Conservation (phyloP, 2,888 invertebrate species). For the Cecidostiba fungosa region DNA sequence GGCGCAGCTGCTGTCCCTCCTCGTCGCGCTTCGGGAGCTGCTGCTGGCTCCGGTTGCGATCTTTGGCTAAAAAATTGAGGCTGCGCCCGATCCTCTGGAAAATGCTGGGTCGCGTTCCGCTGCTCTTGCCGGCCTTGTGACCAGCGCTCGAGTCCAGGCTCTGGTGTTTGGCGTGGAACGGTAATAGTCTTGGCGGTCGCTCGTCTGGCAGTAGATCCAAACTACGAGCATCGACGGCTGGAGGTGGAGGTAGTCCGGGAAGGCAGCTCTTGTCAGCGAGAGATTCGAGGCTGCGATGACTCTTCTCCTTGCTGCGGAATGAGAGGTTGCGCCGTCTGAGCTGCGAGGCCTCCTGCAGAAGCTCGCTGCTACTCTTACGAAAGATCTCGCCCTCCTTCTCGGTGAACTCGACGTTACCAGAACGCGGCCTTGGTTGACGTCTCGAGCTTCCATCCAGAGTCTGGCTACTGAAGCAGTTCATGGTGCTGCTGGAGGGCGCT, state of each 20-base stretch:
- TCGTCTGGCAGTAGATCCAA: conserved; percentile 70
- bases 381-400: conserved; percentile 75
- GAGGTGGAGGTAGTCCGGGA: conserved; percentile 25
- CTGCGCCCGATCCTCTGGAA: conserved; percentile 74
- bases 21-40: conserved; percentile 66
- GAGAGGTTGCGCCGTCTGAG: conserved; percentile 69
- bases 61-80: conserved; percentile 74
- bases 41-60: conserved; percentile 66
- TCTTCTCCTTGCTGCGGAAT: conserved; percentile 69
- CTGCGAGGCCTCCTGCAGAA: conserved; percentile 66
- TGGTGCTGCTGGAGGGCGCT: conserved; percentile 63
- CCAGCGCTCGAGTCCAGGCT: conserved; percentile 70
- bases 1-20: conserved; percentile 46
- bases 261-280: conserved; percentile 69
- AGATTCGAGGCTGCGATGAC: conserved; percentile 73
- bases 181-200: conserved; percentile 57
- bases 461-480: conserved; percentile 68
- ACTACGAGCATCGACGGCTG: conserved; percentile 70
- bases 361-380: conserved; percentile 71
- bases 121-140: conserved; percentile 3
- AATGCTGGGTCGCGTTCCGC: conserved; percentile 66
- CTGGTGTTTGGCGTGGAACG: conserved; percentile 70
- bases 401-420: conserved; percentile 71
- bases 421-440: conserved; percentile 67
- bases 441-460: conserved; percentile 24